A percentile compares a stretch with the other conserved stretches of the same genome.
Evolutionary conservation across 2,888 invertebrate genomes (phyloP).

Genomic region (Laspeyria flexula): DNA sequence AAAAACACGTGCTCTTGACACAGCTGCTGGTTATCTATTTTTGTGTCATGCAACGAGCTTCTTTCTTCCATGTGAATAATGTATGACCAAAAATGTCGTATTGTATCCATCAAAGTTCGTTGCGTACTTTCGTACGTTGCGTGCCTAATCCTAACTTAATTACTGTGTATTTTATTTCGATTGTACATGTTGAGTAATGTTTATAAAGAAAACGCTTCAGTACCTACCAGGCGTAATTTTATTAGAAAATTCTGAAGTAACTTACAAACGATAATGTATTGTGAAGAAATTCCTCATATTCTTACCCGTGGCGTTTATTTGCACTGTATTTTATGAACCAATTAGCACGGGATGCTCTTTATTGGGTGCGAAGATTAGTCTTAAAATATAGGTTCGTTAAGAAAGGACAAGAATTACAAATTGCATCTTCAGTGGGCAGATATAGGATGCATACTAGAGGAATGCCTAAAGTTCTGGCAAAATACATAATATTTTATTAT

Average conservation of each 20-base stretch:
- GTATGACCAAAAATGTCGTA: constrained; percentile 12
- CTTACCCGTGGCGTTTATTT: background rate
- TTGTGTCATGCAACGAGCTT: constrained; percentile 31
- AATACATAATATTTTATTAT: too few species aligned
- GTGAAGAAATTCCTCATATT: background rate
- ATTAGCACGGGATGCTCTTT: background rate
- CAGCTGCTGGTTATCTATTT: constrained; percentile 57
- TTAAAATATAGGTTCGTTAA: too few species aligned
- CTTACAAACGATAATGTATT: background rate
- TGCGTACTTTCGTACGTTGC: background rate
- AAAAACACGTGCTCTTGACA: constrained; percentile 63
- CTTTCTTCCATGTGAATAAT: constrained; percentile 28
- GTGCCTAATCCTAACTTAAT: background rate
- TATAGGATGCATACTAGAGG: too few species aligned
- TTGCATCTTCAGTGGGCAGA: too few species aligned
- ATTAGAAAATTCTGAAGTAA: background rate
- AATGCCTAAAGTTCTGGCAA: too few species aligned
- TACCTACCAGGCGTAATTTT: background rate
- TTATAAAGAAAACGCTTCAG: background rate
- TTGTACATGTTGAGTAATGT: background rate
- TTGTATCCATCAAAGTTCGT: constrained; percentile 5
- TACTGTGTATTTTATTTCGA: background rate
- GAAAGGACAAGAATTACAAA: too few species aligned
- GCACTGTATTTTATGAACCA: background rate
- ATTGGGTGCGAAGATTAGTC: background rate